Evolutionary conservation across 2,797 vertebrate species (phyloP).

Genomic region (Gobionotothen gibberifrons): DNA sequence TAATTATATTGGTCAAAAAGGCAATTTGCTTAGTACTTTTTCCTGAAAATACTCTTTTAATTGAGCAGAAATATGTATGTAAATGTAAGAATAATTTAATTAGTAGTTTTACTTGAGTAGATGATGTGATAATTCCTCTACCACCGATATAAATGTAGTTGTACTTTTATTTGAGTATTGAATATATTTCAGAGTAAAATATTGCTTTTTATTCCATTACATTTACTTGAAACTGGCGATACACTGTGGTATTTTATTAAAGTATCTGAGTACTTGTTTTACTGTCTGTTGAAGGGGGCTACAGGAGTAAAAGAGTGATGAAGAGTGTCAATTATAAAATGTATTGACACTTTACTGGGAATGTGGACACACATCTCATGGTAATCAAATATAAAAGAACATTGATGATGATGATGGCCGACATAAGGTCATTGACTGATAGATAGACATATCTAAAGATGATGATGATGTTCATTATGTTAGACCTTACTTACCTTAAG

Average conservation of each 20-base stretch:
- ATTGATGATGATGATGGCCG: slow-evolving; percentile 3
- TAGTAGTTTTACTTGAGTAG: background rate
- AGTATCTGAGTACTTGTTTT: background rate
- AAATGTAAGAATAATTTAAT: background rate
- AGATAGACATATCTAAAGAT: background rate
- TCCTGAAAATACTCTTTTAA: background rate
- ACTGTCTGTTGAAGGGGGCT: background rate
- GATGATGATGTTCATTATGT: background rate
- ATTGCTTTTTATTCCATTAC: background rate
- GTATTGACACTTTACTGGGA: background rate
- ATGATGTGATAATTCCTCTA: too few relatives aligned
- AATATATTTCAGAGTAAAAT: background rate
- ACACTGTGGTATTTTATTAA: background rate
- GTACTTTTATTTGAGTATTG: background rate
- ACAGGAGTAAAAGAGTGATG: background rate
- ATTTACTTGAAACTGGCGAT: background rate
- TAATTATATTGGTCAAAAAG: background rate
- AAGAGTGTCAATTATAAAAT: background rate
- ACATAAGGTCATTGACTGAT: background rate
- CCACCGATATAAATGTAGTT: background rate
- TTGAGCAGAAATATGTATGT: background rate
- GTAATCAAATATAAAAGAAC: slow-evolving; percentile 1
- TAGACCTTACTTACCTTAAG: slow-evolving; percentile 57
- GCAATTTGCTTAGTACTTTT: background rate
- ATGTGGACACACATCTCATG: background rate